These are phyloP conservation scores for Ennomos quercinarius DNA, from an alignment of 2,888 invertebrate species.

Conservation along the genomic window DNA sequence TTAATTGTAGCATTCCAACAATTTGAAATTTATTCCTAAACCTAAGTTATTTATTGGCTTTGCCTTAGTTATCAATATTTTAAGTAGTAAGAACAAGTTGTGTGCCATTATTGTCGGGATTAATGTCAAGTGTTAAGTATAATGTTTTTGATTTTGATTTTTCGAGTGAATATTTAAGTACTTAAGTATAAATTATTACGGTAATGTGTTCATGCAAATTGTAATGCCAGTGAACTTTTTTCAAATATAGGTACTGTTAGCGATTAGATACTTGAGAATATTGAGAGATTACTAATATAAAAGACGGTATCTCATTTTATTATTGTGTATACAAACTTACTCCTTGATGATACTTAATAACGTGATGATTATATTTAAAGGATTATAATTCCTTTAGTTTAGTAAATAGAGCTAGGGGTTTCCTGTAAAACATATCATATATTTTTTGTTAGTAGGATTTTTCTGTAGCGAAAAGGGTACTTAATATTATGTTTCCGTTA, in stretches of 20 bases:
- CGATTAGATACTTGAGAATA: background rate
- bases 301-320: background rate
- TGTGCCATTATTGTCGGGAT: slow-evolving; percentile 24
- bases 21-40: slow-evolving; percentile 1
- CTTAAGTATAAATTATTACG: background rate
- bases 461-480: slow-evolving; percentile 4
- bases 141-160: slow-evolving; percentile 3
- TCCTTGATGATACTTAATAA: slow-evolving; percentile 12
- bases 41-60: slow-evolving; percentile 15
- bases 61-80: slow-evolving; percentile 19
- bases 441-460: slow-evolving; percentile 2
- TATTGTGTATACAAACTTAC: slow-evolving; percentile 4
- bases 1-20: slow-evolving; percentile 22
- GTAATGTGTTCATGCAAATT: background rate
- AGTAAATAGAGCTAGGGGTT: background rate
- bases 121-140: slow-evolving; percentile 1
- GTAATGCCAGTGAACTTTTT: background rate
- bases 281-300: slow-evolving; percentile 2
- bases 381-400: background rate
- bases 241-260: too few relatives aligned
- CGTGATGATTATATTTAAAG: background rate
- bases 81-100: slow-evolving; percentile 6
- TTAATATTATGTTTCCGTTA: background rate
- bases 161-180: background rate
- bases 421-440: slow-evolving; percentile 16